Evolutionary conservation across 2,113 vertebrate genomes (phyloP), one percentile per base, ranked within the genome.

Genomic region (Eublepharis macularius): DNA sequence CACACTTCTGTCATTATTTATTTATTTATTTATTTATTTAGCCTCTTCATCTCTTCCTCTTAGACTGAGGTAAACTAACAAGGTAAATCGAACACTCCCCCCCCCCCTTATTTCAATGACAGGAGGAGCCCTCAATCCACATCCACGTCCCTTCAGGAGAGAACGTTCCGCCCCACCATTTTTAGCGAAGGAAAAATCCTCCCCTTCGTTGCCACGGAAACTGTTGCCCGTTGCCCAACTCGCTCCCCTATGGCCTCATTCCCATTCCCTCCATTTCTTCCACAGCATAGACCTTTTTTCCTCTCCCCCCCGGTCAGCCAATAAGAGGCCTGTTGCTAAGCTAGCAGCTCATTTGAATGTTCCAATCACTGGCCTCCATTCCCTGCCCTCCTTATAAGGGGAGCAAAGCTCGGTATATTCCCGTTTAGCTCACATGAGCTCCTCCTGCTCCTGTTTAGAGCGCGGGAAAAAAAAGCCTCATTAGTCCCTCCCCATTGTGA

Each of bases 351-450:
- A 94, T 96, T 96, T 96, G 93, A 96, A 96, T 95, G 4, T 63
- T 26, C 95, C 96, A 96, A 96, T 96, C 94, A 81, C 81, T 4
- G 3, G 24, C 3, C 0, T 7, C 45, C 79, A 26, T 36, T 51
- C 49, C 73, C 85, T 94, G 91, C 87, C 95, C 92, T 88, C 96
- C 96, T 96, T 93, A 96, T 96, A 95, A 94, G 95, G 96, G 91
- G 93, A 96, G 32, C 0, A 1, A 45, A 81, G 45, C 80, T 43
- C 49, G 19, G 84, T 43, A 41, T 78, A 3, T 26, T 83, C 82
- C 29, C 1, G 49, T 9, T 17, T n/a, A 47, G 13, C 39, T 0
- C 4, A 79, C n/a, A 43, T 29, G 47, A n/a, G n/a, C 74, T 45
- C 74, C 72, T 32, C 47, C 17, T 24, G n/a, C 65, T 24, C 43